Percentiles rank a stretch among this genome's conserved stretches.
Conservation (phyloP, 2,797 vertebrate species). For the Peromyscus aztecus region DNA sequence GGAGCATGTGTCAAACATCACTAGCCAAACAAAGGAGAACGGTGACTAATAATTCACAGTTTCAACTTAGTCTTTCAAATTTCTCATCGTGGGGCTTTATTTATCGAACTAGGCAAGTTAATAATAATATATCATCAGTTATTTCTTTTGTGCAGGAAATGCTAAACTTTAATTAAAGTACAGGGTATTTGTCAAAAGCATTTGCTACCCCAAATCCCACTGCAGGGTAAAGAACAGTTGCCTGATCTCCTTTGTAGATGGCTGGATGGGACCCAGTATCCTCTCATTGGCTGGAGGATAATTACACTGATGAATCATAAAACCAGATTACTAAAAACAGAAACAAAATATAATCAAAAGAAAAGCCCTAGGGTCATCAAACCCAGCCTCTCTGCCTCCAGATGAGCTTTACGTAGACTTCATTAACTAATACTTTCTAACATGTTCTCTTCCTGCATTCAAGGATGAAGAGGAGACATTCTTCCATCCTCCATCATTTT, state of each 20-base stretch:
- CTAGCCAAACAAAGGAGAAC: conserved; percentile 38
- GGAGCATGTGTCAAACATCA: not conserved
- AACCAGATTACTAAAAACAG: not conserved
- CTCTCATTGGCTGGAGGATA: not conserved
- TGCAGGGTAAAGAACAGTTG: conserved; percentile 26
- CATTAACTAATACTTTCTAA: conserved; percentile 28
- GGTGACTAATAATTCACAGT: conserved; percentile 44
- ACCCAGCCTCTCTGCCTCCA: not conserved
- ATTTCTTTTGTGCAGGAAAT: conserved; percentile 68
- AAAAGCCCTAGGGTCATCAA: conserved; percentile 15
- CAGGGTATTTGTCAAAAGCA: conserved; percentile 67
- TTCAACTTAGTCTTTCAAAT: conserved; percentile 63
- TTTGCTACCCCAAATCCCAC: conserved; percentile 54
- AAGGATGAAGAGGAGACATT: not conserved
- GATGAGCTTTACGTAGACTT: not conserved
- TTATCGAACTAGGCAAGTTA: conserved; percentile 69
- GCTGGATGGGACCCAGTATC: not conserved
- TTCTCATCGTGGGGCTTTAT: conserved; percentile 64
- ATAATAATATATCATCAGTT: conserved; percentile 68
- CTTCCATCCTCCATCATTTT: not conserved
- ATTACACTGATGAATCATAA: not conserved
- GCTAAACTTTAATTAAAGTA: conserved; percentile 74
- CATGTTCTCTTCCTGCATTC: not conserved
- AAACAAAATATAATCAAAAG: not conserved
- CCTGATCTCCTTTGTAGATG: conserved; percentile 56